These are phyloP conservation scores for Pimephales promelas DNA, from an alignment of 2,113 vertebrate genomes.

Conservation along the genomic window DNA sequence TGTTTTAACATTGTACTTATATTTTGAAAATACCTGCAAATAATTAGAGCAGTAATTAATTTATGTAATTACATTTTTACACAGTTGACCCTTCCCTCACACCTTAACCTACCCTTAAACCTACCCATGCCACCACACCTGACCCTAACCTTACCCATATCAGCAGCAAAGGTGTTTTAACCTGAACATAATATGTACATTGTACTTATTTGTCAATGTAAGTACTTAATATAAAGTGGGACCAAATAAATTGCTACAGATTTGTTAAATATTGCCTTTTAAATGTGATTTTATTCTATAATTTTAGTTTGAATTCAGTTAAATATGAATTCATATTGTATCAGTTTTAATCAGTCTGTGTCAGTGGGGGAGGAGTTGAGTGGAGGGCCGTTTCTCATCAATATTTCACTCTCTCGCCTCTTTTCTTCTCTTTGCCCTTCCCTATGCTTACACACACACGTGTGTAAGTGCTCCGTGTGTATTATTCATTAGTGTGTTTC, in stretches of 20 bases:
- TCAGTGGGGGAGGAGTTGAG: slow-evolving; percentile 5
- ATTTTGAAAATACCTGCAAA: no score
- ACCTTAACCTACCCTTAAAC: no score
- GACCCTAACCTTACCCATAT: no score
- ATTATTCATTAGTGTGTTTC: slow-evolving; percentile 65
- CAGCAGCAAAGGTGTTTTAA: no score
- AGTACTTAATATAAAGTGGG: no score
- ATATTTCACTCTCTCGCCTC: slow-evolving; percentile 66
- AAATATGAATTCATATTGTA: not conserved
- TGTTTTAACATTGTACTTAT: no score
- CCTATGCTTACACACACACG: slow-evolving; percentile 40
- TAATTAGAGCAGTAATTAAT: no score
- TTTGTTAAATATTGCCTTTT: not conserved
- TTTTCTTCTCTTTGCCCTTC: slow-evolving; percentile 52
- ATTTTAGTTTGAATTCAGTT: not conserved
- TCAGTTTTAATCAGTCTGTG: not conserved
- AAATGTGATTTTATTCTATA: not conserved
- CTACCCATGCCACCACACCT: no score
- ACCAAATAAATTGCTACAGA: not conserved
- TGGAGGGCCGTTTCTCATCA: slow-evolving; percentile 52
- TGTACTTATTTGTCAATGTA: no score
- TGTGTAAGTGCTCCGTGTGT: slow-evolving; percentile 63
- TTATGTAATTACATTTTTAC: no score
- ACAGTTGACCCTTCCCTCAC: no score
- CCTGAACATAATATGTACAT: no score